These are phyloP conservation scores for Lochmaea capreae DNA, from an alignment of 2,888 invertebrate species.

Conservation along the genomic window DNA sequence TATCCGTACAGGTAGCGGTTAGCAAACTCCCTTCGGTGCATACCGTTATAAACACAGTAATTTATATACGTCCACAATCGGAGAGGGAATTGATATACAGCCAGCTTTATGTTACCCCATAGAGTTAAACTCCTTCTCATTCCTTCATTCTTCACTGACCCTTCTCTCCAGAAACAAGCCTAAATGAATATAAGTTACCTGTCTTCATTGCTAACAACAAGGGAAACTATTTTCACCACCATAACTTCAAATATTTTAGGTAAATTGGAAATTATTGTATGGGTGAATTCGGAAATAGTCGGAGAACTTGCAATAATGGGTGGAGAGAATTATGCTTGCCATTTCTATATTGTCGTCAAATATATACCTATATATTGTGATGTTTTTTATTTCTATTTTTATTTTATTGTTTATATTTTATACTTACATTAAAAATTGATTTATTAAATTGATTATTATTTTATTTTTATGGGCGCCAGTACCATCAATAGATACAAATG, in stretches of 20 bases:
- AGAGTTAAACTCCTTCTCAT: conserved; percentile 22
- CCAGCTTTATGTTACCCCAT: conserved; percentile 27
- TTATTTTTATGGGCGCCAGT: too few relatives aligned
- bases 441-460: too few relatives aligned
- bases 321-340: too few relatives aligned
- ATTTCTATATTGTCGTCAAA: too few relatives aligned
- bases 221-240: conserved; percentile 19
- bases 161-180: conserved; percentile 6
- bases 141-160: conserved; percentile 21
- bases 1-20: conserved; percentile 24
- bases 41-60: conserved; percentile 25
- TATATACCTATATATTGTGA: too few relatives aligned
- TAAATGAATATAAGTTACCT: conserved; percentile 13
- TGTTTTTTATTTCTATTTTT: too few relatives aligned
- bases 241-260: conserved; percentile 9
- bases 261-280: background rate
- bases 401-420: too few relatives aligned
- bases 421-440: too few relatives aligned
- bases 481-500: too few relatives aligned
- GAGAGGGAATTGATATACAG: conserved; percentile 24
- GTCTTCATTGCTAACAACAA: conserved; percentile 15
- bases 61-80: conserved; percentile 24
- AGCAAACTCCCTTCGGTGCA: conserved; percentile 13
- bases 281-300: too few relatives aligned
- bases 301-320: too few relatives aligned